Evolutionary conservation across 2,113 vertebrate species (phyloP), one percentile per base, ranked within the genome.

Genomic region (Syngnathus scovelli): DNA sequence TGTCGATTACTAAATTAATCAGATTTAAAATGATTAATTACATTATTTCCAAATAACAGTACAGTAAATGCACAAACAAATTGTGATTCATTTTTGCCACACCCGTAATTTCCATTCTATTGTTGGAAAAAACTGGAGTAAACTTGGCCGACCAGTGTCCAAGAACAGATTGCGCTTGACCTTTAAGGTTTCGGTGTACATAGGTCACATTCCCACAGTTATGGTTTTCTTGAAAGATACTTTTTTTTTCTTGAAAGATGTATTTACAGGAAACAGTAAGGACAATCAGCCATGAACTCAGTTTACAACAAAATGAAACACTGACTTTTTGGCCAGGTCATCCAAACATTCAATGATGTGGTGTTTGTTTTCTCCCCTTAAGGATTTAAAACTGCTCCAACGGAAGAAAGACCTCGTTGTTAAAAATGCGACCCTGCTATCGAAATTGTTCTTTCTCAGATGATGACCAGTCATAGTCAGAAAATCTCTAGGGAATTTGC

Each of bases 401-500:
- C 16, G 18, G 44, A 19, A 48, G 21, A 33, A 48, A 64, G 21
- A 13, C 43, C 16, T 48, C 10, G 44, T 37, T 48, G 43, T 43
- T 21, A 13, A 36, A 64, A 48, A 7, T 4, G 33, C 19, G 56
- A n/a, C 49, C n/a, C 16, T 37, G 21, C 38, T 6, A 27, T 13
- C 4, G 15, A 23, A 15, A 61, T 19, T 36, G n/a, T 62, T 38
- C 41, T 59, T n/a, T 74, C 7, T 67, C 13, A 41, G 33, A 52
- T 70, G 55, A 65, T 68, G 39, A 18, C 55, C 78, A 18, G 64
- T 79, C 71, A 56, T 27, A 46, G 44, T n/a, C 67, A 58, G 46
- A 76, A 75, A 64, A 64, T 21, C 33, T 67, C 11, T 49, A 61
- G 74, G 71, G 76, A 84, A 79, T 71, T 71, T 21, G 7, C 67